Percentiles rank a stretch among this genome's conserved stretches.
phyloP scores from a whole-genome alignment of 2,113 vertebrate genomes.

The Chlorocebus sabaeus region DNA sequence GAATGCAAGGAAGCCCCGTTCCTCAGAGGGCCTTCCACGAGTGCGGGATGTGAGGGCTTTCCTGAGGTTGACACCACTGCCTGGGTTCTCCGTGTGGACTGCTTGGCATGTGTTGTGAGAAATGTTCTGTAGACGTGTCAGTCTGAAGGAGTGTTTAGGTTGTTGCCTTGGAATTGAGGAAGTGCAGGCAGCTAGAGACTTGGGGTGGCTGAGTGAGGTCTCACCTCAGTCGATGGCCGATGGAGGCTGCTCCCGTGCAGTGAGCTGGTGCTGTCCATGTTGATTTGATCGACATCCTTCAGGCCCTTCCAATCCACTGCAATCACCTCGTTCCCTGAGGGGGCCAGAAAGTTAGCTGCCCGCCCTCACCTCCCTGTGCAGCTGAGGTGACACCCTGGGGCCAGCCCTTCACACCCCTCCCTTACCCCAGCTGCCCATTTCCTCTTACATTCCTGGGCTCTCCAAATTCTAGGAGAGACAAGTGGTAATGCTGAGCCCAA shows the following conservation, averaged over 20 bases:
- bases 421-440: neutral
- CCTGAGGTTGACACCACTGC: neutral
- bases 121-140: neutral
- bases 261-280: constrained; percentile 87
- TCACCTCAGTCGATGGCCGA: constrained; percentile 86
- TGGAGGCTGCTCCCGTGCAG: constrained; percentile 87
- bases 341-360: neutral
- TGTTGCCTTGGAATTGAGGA: neutral
- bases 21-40: neutral
- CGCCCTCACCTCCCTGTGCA: neutral
- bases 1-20: neutral
- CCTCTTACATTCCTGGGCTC: neutral
- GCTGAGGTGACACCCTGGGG: neutral
- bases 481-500: neutral
- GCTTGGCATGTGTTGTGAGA: neutral
- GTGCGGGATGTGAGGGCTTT: neutral
- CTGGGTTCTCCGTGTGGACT: neutral
- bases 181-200: neutral
- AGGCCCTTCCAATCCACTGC: constrained; percentile 88
- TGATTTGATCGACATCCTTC: constrained; percentile 87
- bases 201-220: neutral
- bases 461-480: neutral
- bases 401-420: neutral
- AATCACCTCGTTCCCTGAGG: constrained; percentile 85
- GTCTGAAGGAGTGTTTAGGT: neutral